A percentile compares a stretch with the other conserved stretches of the same genome.
These are phyloP conservation scores for Drosophila arizonae DNA, from an alignment of 1,140 invertebrate genomes.

Conservation along the genomic window DNA sequence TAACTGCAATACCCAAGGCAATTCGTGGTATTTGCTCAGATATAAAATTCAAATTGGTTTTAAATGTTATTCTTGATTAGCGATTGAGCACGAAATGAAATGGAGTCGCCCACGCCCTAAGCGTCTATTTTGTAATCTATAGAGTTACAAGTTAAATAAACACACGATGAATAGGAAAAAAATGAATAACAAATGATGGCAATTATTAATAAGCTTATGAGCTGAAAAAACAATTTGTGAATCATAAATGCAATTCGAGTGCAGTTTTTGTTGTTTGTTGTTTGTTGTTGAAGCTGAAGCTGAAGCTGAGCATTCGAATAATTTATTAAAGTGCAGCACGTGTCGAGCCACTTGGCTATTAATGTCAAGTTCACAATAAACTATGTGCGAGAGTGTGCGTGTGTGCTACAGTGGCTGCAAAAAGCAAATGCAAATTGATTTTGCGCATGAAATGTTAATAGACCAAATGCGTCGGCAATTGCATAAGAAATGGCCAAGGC, in stretches of 20 bases:
- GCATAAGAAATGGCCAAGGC: conserved; percentile 38
- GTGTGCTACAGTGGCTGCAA: conserved; percentile 12
- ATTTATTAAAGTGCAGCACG: conserved; percentile 63
- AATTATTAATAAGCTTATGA: conserved; percentile 10
- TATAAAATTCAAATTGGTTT: background rate
- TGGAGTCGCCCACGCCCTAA: background rate
- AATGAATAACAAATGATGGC: conserved; percentile 4
- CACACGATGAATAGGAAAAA: no score
- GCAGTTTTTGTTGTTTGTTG: conserved; percentile 17
- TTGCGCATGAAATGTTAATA: conserved; percentile 64
- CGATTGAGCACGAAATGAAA: background rate
- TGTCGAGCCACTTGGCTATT: conserved; percentile 62
- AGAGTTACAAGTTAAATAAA: no score
- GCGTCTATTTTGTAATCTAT: background rate
- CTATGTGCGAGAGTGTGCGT: background rate
- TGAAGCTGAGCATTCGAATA: conserved; percentile 2
- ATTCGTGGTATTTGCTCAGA: no score
- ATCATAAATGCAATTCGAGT: conserved; percentile 40
- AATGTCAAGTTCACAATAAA: conserved; percentile 70
- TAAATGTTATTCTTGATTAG: background rate
- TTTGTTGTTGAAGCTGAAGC: background rate
- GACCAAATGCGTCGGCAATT: conserved; percentile 62
- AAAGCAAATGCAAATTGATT: conserved; percentile 70
- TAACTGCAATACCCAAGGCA: no score
- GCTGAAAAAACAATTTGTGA: conserved; percentile 2